phyloP scores from a whole-genome alignment of 2,888 invertebrate genomes.

The Drosophila anceps region DNA sequence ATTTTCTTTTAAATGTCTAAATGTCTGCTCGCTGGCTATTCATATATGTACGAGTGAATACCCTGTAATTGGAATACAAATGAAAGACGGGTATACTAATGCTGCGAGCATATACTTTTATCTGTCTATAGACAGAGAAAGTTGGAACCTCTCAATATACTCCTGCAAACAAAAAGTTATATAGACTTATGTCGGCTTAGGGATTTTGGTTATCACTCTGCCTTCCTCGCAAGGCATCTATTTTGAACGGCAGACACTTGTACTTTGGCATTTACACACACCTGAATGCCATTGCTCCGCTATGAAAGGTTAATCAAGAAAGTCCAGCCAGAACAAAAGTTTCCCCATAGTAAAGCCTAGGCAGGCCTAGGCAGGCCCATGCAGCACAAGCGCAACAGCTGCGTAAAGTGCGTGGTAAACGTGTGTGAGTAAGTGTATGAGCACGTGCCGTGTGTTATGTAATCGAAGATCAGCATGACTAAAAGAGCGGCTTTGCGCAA shows the following conservation, averaged over 20 bases:
- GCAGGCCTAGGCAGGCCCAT: too few species aligned
- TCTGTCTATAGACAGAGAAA: not conserved
- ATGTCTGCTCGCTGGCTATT: not conserved
- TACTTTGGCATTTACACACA: not conserved
- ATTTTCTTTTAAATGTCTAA: constrained; percentile 15
- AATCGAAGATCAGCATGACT: not conserved
- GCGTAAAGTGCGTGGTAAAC: not conserved
- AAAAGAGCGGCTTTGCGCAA: not conserved
- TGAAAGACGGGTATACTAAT: not conserved
- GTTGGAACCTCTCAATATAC: not conserved
- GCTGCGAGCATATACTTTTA: not conserved
- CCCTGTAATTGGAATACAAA: not conserved
- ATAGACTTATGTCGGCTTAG: not conserved
- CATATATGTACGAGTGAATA: not conserved
- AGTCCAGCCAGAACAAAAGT: not conserved
- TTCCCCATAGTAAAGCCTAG: not conserved
- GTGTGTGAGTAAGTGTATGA: not conserved
- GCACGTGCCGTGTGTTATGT: not conserved
- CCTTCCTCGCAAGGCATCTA: not conserved
- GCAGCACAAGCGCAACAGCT: not conserved
- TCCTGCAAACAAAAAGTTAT: not conserved
- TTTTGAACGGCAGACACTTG: not conserved
- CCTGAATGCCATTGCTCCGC: not conserved
- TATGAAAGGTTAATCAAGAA: not conserved
- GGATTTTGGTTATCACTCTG: not conserved